Conservation (phyloP, 2,113 vertebrate species). For the Malaclemys terrapin region DNA sequence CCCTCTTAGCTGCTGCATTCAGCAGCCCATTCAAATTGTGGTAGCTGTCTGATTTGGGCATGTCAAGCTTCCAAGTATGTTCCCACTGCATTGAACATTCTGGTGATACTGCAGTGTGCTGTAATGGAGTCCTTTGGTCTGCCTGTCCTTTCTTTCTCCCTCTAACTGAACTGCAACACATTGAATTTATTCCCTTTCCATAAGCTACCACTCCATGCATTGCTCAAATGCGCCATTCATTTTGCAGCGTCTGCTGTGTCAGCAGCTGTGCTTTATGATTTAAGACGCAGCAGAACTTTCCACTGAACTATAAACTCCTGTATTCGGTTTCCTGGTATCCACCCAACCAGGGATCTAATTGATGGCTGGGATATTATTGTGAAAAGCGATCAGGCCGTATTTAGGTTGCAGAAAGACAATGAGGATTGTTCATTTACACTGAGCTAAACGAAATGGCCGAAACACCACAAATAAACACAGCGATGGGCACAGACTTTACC, state of each 20-base stretch:
- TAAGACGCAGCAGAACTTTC: constrained; percentile 62
- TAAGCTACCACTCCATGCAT: background rate
- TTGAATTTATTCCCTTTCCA: background rate
- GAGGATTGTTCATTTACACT: background rate
- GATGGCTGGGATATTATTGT: background rate
- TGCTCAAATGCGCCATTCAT: constrained; percentile 14
- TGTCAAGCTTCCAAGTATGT: accelerated
- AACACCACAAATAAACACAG: accelerated
- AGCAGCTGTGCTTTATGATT: constrained; percentile 64
- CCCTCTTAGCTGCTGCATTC: background rate
- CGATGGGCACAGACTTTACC: accelerated
- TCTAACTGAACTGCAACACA: background rate
- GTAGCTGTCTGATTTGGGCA: background rate
- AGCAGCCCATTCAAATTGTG: background rate
- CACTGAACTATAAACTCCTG: constrained; percentile 26
- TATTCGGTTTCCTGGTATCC: constrained; percentile 57
- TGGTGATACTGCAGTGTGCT: constrained; percentile 33
- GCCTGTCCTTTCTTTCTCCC: constrained; percentile 13
- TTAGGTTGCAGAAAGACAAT: constrained; percentile 19
- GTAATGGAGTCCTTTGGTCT: constrained; percentile 15
- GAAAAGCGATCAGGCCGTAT: background rate
- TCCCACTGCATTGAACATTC: accelerated
- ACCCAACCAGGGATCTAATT: background rate
- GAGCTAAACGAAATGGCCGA: accelerated
- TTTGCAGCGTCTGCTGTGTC: constrained; percentile 59